Evolutionary conservation across 2,888 invertebrate genomes (phyloP), one percentile per base, ranked within the genome.

Genomic region (Ferdinandea cuprea): DNA sequence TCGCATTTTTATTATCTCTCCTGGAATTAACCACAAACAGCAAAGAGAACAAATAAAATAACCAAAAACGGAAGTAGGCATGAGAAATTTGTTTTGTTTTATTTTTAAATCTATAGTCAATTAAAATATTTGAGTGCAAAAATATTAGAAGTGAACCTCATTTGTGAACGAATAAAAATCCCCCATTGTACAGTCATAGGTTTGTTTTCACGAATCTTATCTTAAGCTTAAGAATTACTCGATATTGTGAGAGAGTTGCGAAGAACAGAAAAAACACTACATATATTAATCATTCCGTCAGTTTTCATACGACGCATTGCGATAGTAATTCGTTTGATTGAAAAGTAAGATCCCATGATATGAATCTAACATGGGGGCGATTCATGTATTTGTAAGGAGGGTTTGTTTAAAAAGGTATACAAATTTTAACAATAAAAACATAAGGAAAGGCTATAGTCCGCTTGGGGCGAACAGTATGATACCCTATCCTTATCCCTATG

Each of bases 1-100:
- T 78, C 71, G 56, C 42, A 50, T 73, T 54, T 66, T 52, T 50
- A 63, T 77, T 71, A 69, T 77, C 69, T 63, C 50, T 9, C 17
- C 44, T 30, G 11, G 37, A 61, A 73, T 46, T 54, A 42, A 17
- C 32, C 13, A 25, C 13, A 19, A 44, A 11, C 9, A 44, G 11
- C 17, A 9, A 44, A 19, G 19, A 8, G 46, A 48, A 66, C 30
- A 68, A 79, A 73, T 46, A 59, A 32, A 56, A 63, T 37, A 46
- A 11, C 35, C 56, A 35, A 56, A 78, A 66, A 19, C 72, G 58
- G 72, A 65, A 50, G 65, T 63, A 50, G 35, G 56, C 71, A 71
- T 65, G 77, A 56, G 28, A 54, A 54, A 61, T 68, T 44, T 42
- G 19, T 30, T 30, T 44, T n/a, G 21, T 19, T 7, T 40, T 32